Percentiles rank a stretch among this genome's conserved stretches.
Evolutionary conservation across 2,888 invertebrate genomes (phyloP).

Genomic region (Brachycybe producta): DNA sequence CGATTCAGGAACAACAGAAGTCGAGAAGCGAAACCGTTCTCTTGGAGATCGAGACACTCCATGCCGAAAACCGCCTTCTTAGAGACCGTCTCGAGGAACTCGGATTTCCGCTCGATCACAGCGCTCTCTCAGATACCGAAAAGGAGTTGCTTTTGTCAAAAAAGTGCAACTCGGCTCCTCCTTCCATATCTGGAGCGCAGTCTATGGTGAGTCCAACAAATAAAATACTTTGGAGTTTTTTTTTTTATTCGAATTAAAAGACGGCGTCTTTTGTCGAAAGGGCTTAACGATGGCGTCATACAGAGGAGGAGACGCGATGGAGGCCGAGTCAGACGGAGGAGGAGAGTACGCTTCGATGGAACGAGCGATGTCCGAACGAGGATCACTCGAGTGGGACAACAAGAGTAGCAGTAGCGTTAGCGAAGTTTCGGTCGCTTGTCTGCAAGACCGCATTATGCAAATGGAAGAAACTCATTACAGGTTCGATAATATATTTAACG

Average conservation of each 20-base stretch:
- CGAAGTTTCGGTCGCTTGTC: slow-evolving; percentile 74
- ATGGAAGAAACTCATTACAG: slow-evolving; percentile 77
- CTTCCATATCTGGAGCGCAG: slow-evolving; percentile 22
- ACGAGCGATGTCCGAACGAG: slow-evolving; percentile 39
- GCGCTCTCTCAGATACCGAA: slow-evolving; percentile 34
- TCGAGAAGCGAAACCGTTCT: slow-evolving; percentile 37
- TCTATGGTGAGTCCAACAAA: background rate
- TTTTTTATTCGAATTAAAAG: too few relatives aligned
- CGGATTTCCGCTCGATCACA: slow-evolving; percentile 33
- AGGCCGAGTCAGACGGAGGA: too few relatives aligned
- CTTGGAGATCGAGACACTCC: slow-evolving; percentile 32
- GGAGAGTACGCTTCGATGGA: slow-evolving; percentile 31
- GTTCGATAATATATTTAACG: slow-evolving; percentile 5
- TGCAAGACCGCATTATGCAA: slow-evolving; percentile 83
- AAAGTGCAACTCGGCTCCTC: slow-evolving; percentile 23
- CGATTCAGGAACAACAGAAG: slow-evolving; percentile 48
- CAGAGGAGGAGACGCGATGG: too few relatives aligned
- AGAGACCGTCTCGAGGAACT: slow-evolving; percentile 33
- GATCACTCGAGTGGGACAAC: slow-evolving; percentile 79
- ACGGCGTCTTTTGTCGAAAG: too few relatives aligned
- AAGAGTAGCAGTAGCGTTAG: slow-evolving; percentile 73
- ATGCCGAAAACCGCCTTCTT: slow-evolving; percentile 32
- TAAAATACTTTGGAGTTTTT: too few relatives aligned
- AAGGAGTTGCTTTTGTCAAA: slow-evolving; percentile 32
- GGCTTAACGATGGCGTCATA: too few relatives aligned